Evolutionary conservation across 2,797 vertebrate genomes (phyloP), one percentile per base, ranked within the genome.

Genomic region (Sebastes oblongus): DNA sequence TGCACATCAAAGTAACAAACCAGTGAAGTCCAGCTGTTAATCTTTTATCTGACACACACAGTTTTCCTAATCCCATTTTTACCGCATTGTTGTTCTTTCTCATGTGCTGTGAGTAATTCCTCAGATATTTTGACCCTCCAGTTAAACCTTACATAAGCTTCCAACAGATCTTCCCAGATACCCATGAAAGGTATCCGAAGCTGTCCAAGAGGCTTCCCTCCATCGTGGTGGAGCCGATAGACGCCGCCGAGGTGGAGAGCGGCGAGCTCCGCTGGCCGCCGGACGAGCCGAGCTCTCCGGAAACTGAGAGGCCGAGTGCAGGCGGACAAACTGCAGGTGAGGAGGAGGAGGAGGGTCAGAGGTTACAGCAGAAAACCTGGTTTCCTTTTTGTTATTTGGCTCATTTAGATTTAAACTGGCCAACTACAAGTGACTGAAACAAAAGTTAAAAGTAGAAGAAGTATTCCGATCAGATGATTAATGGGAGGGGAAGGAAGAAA

Each of bases 201-300:
- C 80, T 98, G 88, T 95, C 96, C 72, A 97, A 97, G 92, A 95
- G 97, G 62, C 94, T 98, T 81, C 97, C 97, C 0, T 98, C 97
- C 0, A 97, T 98, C 4, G 97, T 98, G 71, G 97, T 98, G 78
- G 97, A 98, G 91, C 96, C 97, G 0, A 96, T 93, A 0, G 97
- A 97, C 42, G 95, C 91, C 0, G 91, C 94, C 0, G 97, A 97
- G 66, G 97, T 98, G 84, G 97, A 98, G 92, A 97, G 97, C 0
- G 97, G 97, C 18, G 97, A 98, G 94, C 94, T 98, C 3, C 96
- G 97, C 75, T 98, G 97, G 97, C 97, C 97, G 3, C 97, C 97
- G 0, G 96, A 97, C 42, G 96, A 98, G 74, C 91, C 96, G 25
- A 93, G 92, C 81, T 94, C 95, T 6, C 84, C 94, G 0, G 96